Evolutionary conservation across 2,888 invertebrate species (phyloP), one percentile per base, ranked within the genome.

Genomic region (Tetragonula carbonaria): DNA sequence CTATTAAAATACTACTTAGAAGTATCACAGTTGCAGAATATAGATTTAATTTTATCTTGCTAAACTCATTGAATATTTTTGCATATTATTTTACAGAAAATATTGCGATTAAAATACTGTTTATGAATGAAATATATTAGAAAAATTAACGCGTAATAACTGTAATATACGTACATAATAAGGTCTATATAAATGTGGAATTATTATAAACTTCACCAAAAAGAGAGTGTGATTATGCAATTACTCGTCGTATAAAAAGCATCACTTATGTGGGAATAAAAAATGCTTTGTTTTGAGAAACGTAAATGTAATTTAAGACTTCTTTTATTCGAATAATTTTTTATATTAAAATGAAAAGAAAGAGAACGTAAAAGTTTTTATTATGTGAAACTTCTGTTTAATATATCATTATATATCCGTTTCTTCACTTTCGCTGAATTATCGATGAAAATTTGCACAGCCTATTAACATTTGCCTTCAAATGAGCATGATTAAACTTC

Each of bases 341-440:
- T 57, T 45, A 18, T 18, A 23, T 72, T 45, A 38, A 53, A 63
- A 50, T 51, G 59, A 23, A n/a, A 13, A 21, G 21, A 11, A 33
- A 65, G 21, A 65, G 21, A 45, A 8, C 4, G 28, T 18, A 21
- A 33, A 21, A 65, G 1, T 18, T 77, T 53, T 53, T 51, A 77
- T 63, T 53, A 33, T 14, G 76, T 4, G 62, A 51, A 38, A 70
- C 53, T 18, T 6, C 62, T 21, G 18, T 33, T 70, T n/a, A 16
- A 23, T 62, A 38, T 2, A 33, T 28, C 66, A 51, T 68, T 76
- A 51, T 51, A 28, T n/a, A 8, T 1, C 3, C 4, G 50, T 59
- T 59, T 59, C 45, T 53, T 50, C 33, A 16, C 76, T 76, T 76
- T 76, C 70, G 23, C 76, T 63, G 76, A 76, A 76, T 76, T 53